Evolutionary conservation across 2,113 vertebrate species (phyloP).

Genomic region (Lethenteron camtschaticum): DNA sequence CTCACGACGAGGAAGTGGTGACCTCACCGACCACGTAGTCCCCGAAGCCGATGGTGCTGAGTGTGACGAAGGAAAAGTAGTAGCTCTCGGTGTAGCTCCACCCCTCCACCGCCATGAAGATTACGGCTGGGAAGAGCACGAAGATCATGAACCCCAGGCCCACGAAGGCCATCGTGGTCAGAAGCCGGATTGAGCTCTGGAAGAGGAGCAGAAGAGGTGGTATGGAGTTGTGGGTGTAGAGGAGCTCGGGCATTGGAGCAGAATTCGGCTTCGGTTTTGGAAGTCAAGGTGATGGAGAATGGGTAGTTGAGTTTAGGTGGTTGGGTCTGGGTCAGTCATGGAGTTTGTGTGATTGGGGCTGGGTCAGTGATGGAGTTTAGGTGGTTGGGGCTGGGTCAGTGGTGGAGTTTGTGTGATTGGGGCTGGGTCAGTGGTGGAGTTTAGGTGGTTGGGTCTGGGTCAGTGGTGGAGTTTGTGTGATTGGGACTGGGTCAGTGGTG

Average conservation of each 20-base stretch:
- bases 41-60: conserved; percentile 71
- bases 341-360: no score
- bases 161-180: conserved; percentile 37
- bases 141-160: conserved; percentile 40
- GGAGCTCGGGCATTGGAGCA: neutral
- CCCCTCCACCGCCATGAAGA: conserved; percentile 62
- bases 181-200: conserved; percentile 31
- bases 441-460: no score
- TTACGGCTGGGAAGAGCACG: conserved; percentile 45
- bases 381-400: no score
- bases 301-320: no score
- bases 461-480: no score
- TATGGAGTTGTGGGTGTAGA: neutral
- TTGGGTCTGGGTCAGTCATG: no score
- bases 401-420: no score
- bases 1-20: no score
- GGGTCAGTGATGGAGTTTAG: no score
- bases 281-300: no score
- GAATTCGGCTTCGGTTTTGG: neutral
- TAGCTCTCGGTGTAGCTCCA: conserved; percentile 50
- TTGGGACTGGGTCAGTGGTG: no score
- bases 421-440: no score
- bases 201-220: conserved; percentile 7
- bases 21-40: conserved; percentile 55
- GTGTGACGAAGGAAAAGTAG: conserved; percentile 69